These are phyloP conservation scores for Epinotia demarniana DNA, from an alignment of 2,888 invertebrate species.

Conservation along the genomic window DNA sequence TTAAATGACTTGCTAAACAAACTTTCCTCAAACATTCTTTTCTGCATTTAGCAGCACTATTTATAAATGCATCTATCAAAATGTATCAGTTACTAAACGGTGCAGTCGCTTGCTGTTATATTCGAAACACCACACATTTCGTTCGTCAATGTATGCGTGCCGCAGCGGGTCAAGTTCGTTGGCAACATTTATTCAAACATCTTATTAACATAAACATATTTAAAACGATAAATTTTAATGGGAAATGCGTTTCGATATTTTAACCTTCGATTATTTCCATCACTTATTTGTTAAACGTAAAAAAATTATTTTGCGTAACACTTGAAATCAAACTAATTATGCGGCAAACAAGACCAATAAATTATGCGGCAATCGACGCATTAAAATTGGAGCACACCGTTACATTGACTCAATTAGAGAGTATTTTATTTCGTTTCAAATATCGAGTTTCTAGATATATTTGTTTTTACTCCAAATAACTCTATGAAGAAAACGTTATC, in stretches of 20 bases:
- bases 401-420: constrained; percentile 4
- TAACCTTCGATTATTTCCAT: constrained; percentile 34
- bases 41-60: not conserved
- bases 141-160: constrained; percentile 21
- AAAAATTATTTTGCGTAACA: constrained; percentile 31
- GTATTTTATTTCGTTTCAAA: not conserved
- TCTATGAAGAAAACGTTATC: too few species aligned
- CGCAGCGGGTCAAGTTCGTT: constrained; percentile 34
- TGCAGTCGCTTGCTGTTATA: not conserved
- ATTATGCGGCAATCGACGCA: not conserved
- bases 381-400: constrained; percentile 13
- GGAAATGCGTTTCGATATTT: constrained; percentile 12
- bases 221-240: constrained; percentile 14
- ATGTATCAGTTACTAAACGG: not conserved
- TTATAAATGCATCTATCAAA: not conserved
- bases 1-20: not conserved
- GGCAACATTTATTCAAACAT: constrained; percentile 20
- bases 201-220: constrained; percentile 35
- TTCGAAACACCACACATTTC: not conserved
- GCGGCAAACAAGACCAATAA: constrained; percentile 16
- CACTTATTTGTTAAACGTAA: constrained; percentile 7
- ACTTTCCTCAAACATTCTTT: constrained; percentile 1
- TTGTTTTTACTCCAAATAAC: not conserved
- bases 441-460: not conserved
- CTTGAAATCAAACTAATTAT: constrained; percentile 22